phyloP scores from a whole-genome alignment of 2,888 invertebrate species.

The Trypoxylon attenuatum region DNA sequence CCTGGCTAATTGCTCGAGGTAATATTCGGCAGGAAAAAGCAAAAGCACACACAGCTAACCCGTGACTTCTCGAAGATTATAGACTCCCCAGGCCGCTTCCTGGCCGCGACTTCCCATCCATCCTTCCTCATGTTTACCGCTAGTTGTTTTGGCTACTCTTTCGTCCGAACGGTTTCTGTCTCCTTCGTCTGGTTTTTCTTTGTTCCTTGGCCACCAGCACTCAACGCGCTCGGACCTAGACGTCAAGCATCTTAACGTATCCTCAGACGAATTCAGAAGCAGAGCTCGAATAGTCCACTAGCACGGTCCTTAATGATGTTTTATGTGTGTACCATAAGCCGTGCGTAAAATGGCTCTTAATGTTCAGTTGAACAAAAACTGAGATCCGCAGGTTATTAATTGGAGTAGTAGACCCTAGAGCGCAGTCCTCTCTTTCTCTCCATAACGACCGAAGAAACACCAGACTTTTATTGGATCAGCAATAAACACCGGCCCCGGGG shows the following conservation, averaged over 20 bases:
- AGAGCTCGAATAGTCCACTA: background rate
- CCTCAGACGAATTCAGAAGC: background rate
- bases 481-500: slow-evolving; percentile 56
- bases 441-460: slow-evolving; percentile 33
- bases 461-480: slow-evolving; percentile 65
- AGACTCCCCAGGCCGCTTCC: slow-evolving; percentile 64
- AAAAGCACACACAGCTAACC: slow-evolving; percentile 61
- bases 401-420: background rate
- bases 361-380: background rate
- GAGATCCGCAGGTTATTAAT: background rate
- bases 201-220: slow-evolving; percentile 21
- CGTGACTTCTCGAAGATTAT: slow-evolving; percentile 65
- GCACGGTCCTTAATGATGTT: background rate
- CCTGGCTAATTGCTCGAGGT: slow-evolving; percentile 60
- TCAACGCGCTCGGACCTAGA: background rate
- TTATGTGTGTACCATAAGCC: background rate
- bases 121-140: slow-evolving; percentile 55
- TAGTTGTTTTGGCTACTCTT: slow-evolving; percentile 59
- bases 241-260: background rate
- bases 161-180: slow-evolving; percentile 45
- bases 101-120: slow-evolving; percentile 60
- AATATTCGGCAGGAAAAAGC: slow-evolving; percentile 58
- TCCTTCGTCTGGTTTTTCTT: slow-evolving; percentile 40
- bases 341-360: background rate
- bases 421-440: slow-evolving; percentile 14